These are phyloP conservation scores for Melieria crassipennis DNA, from an alignment of 2,888 invertebrate genomes.

Conservation along the genomic window DNA sequence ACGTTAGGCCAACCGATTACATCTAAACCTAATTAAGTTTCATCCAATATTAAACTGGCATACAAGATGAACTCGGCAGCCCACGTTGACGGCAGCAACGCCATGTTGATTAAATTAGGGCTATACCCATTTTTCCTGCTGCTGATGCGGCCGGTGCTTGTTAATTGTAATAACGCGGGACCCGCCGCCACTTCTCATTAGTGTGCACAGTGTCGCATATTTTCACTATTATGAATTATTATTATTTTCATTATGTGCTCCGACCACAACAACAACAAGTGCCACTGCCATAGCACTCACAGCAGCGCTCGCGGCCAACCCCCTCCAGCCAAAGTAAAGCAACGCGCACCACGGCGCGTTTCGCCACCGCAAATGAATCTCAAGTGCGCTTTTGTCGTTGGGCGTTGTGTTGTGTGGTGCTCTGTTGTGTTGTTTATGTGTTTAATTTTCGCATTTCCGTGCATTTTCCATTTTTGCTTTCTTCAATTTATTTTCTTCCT, in stretches of 20 bases:
- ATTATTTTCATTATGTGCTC: conserved; percentile 24
- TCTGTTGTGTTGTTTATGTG: conserved; percentile 12
- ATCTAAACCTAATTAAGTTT: not conserved
- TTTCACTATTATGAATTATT: conserved; percentile 30
- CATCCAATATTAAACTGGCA: not conserved
- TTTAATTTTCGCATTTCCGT: conserved; percentile 34
- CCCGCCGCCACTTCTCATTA: conserved; percentile 9
- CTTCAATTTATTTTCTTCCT: conserved; percentile 15
- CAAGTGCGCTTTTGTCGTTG: conserved; percentile 26
- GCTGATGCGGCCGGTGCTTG: not conserved
- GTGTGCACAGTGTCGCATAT: conserved; percentile 19
- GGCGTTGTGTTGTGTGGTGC: not conserved
- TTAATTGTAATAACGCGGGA: not conserved
- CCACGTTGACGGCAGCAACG: not conserved
- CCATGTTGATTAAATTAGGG: no score
- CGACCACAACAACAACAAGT: conserved; percentile 10
- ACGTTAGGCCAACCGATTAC: no score
- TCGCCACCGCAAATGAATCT: conserved; percentile 2
- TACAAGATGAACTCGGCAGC: not conserved
- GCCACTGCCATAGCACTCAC: not conserved
- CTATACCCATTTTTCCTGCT: not conserved
- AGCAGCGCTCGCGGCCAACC: not conserved
- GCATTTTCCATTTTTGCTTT: conserved; percentile 5
- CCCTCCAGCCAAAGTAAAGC: no score
- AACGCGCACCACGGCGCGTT: not conserved